Evolutionary conservation across 2,113 vertebrate genomes (phyloP), one percentile per base, ranked within the genome.

Genomic region (Lucifuga dentata): DNA sequence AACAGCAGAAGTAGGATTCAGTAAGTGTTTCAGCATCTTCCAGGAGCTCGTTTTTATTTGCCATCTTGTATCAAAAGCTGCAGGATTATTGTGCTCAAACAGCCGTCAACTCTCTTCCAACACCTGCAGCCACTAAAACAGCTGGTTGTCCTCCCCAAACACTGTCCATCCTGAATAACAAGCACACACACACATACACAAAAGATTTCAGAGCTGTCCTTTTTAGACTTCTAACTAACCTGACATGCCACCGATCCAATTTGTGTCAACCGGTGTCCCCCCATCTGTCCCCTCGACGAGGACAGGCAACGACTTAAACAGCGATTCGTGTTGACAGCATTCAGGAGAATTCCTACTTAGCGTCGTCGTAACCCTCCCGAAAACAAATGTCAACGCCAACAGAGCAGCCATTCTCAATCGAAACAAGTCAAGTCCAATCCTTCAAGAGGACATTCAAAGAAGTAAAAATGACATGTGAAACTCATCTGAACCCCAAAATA

Each of bases 101-200:
- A 90, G 83, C 88, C 88, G 88, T 92, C 89, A 92, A 91, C 91
- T 92, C 85, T 89, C 79, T 81, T 67, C 65, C 55, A 69, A 89
- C 88, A 87, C 86, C 85, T 80, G 49, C 43, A 85, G 82, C 83
- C 75, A 62, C 81, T 68, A 59, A 84, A 90, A 92, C 85, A 88
- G 87, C 76, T 72, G n/a, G 86, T 36, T 80, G 49, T 78, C 63
- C 24, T 41, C 82, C 71, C 85, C 59, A 45, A 46, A 69, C 56
- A 72, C 77, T 17, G 36, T 73, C 73, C 81, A 82, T 63, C 52
- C 72, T 83, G 85, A 88, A 86, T 90, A 84, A 75, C 76, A 86
- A 89, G 67, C 32, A 59, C 35, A 41, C 35, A 48, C 64, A 50
- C 55, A 38, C 77, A 38, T 58, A 29, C 35, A 63, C 78, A 87